These are phyloP conservation scores for Lysandra bellargus DNA, from an alignment of 2,888 invertebrate species.

Conservation along the genomic window DNA sequence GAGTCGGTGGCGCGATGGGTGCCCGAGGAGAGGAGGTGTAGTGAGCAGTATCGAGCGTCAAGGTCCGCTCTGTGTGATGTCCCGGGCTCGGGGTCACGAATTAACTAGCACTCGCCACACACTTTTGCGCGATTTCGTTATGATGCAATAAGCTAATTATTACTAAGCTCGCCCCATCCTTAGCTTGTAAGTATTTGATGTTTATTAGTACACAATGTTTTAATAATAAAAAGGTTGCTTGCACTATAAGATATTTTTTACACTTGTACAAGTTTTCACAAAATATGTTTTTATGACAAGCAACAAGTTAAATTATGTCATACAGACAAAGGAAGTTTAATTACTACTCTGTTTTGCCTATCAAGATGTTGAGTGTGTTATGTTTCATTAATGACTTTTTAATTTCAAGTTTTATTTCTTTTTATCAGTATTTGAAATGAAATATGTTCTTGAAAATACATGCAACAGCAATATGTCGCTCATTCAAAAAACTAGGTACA, in stretches of 20 bases:
- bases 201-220: no score
- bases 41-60: conserved; percentile 37
- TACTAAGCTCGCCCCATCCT: not conserved
- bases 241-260: not conserved
- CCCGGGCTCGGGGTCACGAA: conserved; percentile 54
- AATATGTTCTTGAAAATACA: not conserved
- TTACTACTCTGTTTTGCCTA: not conserved
- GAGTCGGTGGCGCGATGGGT: conserved; percentile 8
- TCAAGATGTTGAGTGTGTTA: not conserved
- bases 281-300: not conserved
- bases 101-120: conserved; percentile 38
- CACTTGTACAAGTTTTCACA: not conserved
- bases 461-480: not conserved
- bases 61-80: conserved; percentile 44
- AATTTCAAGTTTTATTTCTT: conserved; percentile 11
- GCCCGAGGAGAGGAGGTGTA: not conserved
- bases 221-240: not conserved
- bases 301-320: conserved; percentile 10
- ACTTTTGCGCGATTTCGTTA: conserved; percentile 43
- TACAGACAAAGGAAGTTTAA: conserved; percentile 2
- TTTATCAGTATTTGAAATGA: not conserved
- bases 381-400: conserved; percentile 8
- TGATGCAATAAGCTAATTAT: conserved; percentile 69
- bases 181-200: not conserved
- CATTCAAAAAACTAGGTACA: not conserved